Evolutionary conservation across 2,888 invertebrate genomes (phyloP), one percentile per base, ranked within the genome.

Genomic region (Lochmaea crataegi): DNA sequence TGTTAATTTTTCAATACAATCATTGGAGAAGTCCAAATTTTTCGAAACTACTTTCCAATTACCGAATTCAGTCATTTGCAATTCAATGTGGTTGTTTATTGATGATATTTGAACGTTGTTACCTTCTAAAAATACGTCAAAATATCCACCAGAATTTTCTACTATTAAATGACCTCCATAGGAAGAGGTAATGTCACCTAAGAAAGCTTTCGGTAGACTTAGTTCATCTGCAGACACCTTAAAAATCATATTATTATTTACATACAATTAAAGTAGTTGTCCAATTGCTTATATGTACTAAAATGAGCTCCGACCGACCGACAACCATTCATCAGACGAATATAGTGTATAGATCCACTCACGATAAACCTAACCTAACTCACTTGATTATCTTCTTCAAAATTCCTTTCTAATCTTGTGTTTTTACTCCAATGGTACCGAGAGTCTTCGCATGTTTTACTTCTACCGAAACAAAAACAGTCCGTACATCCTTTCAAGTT

Each of bases 401-500:
- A 71, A 12, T 91, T 72, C 67, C 78, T 79, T 65, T 80, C 79
- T 12, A 75, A 71, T 82, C 92, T 90, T 4, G 74, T 74, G 56
- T 94, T 91, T 85, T 95, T 94, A 11, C 94, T 94, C 92, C 98
- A 95, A 0, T 94, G 92, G 74, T 94, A 91, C 38, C 91, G 90
- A 0, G 96, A 94, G 86, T 96, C 95, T 48, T 90, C 88, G 86
- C 98, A 99, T 68, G 90, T 90, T 4, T 91, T 89, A 65, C 94
- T 93, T 81, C 96, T 90, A 0, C 94, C 96, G 87, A 98, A 99
- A 88, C 99, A 99, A 89, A 97, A 99, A 86, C 99, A 99, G 73
- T 94, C 92, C 0, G 96, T 96, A 86, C 99, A 99, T 9, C 99
- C 99, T 68, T 91, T 91, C 0, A 94, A 92, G 86, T 95, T 96